A percentile compares a stretch with the other conserved stretches of the same genome.
Evolutionary conservation across 2,888 invertebrate species (phyloP).

Genomic region (Diaprepes abbreviatus): DNA sequence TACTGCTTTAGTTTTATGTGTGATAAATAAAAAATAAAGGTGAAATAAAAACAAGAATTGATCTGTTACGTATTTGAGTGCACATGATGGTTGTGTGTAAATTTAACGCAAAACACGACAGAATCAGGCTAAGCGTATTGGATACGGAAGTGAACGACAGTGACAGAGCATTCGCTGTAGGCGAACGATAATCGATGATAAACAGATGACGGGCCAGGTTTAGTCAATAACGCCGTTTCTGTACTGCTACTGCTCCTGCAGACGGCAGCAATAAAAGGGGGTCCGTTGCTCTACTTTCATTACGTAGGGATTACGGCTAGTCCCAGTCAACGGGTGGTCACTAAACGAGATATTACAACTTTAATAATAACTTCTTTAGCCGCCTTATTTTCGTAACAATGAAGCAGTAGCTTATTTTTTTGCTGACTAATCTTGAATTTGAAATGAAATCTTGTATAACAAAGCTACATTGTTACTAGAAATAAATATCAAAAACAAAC

Average conservation of each 20-base stretch:
- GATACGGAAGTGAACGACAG: slow-evolving; percentile 58
- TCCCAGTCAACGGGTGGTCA: slow-evolving; percentile 63
- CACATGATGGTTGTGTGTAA: slow-evolving; percentile 54
- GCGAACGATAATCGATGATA: slow-evolving; percentile 67
- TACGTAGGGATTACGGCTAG: slow-evolving; percentile 51
- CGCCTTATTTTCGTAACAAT: slow-evolving; percentile 35
- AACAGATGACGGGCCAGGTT: slow-evolving; percentile 65
- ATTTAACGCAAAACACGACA: slow-evolving; percentile 57
- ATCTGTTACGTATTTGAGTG: slow-evolving; percentile 50
- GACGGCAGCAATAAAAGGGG: slow-evolving; percentile 42
- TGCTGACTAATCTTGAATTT: slow-evolving; percentile 27
- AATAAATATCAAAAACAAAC: slow-evolving; percentile 16
- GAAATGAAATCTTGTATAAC: slow-evolving; percentile 3
- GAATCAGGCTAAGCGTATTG: slow-evolving; percentile 42
- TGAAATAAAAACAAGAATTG: slow-evolving; percentile 46
- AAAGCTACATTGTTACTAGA: slow-evolving; percentile 8
- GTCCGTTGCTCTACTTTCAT: slow-evolving; percentile 57
- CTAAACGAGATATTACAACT: slow-evolving; percentile 62
- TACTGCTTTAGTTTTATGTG: too few species aligned
- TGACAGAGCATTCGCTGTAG: slow-evolving; percentile 61
- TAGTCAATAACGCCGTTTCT: slow-evolving; percentile 54
- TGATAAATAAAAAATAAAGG: slow-evolving; percentile 50
- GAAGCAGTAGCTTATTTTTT: slow-evolving; percentile 41
- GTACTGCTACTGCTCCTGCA: slow-evolving; percentile 38
- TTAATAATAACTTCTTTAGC: slow-evolving; percentile 46